These are phyloP conservation scores for Stichopus horrens DNA, from an alignment of 53 echinoderm and acorn worm species.

Conservation along the genomic window DNA sequence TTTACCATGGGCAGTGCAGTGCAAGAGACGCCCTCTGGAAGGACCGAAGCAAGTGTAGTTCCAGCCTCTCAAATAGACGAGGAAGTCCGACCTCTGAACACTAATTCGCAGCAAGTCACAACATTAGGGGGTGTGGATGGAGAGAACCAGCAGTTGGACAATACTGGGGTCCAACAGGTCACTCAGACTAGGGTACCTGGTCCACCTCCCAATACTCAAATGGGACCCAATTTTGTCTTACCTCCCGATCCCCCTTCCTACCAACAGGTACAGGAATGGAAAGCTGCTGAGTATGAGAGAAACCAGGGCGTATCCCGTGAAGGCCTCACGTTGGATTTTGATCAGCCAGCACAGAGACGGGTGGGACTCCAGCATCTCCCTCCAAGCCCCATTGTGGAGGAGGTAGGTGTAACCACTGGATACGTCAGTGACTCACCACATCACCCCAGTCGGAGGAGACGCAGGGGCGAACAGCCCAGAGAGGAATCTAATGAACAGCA, in stretches of 20 bases:
- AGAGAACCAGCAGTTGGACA: neutral
- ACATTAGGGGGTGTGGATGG: neutral
- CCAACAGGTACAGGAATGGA: conserved; percentile 74
- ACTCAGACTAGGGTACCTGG: conserved; percentile 11
- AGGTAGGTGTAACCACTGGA: conserved; percentile 42
- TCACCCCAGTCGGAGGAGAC: conserved; percentile 21
- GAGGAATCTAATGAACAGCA: neutral
- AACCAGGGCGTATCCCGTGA: conserved; percentile 56
- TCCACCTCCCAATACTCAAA: conserved; percentile 36
- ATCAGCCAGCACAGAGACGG: conserved; percentile 57
- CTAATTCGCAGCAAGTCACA: neutral
- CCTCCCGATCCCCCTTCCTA: conserved; percentile 86
- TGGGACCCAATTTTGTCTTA: conserved; percentile 10
- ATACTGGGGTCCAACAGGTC: neutral
- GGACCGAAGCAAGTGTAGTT: neutral
- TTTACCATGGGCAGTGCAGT: conserved; percentile 10
- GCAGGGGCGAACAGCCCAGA: neutral
- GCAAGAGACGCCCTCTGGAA: neutral
- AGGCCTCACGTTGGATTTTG: conserved; percentile 75
- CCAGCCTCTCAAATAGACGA: conserved; percentile 41
- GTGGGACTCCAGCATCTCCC: conserved; percentile 58
- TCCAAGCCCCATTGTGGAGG: conserved; percentile 74
- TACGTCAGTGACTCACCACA: conserved; percentile 27
- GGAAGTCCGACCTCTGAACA: conserved; percentile 37
- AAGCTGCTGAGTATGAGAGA: conserved; percentile 55